These are phyloP conservation scores for Homalodisca vitripennis DNA, from an alignment of 1,140 invertebrate species.

Conservation along the genomic window DNA sequence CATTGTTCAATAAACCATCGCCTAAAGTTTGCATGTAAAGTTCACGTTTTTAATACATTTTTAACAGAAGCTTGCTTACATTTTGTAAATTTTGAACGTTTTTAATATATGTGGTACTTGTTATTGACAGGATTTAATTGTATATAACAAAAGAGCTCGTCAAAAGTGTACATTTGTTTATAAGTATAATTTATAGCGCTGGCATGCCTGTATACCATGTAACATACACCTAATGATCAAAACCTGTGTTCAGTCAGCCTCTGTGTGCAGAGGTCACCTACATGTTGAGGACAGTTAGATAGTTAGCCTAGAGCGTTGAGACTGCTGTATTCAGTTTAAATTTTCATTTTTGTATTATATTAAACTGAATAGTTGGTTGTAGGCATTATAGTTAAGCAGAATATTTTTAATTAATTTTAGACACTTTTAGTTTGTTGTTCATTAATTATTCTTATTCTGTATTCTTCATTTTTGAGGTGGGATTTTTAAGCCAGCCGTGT, in stretches of 20 bases:
- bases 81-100: constrained; percentile 13
- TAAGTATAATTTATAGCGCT: constrained; percentile 16
- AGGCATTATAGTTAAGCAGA: constrained; percentile 23
- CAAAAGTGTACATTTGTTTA: constrained; percentile 21
- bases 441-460: neutral
- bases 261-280: too few species aligned
- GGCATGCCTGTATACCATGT: constrained; percentile 25
- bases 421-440: constrained; percentile 17
- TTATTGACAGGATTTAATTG: constrained; percentile 4
- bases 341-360: constrained; percentile 19
- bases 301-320: neutral
- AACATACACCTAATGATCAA: constrained; percentile 30
- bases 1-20: neutral
- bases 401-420: constrained; percentile 16
- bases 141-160: constrained; percentile 19
- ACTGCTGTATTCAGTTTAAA: constrained; percentile 5
- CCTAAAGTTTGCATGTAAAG: neutral
- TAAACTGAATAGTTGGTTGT: constrained; percentile 23
- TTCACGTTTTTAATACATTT: neutral
- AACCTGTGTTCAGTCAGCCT: constrained; percentile 17
- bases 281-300: too few species aligned
- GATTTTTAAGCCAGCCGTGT: too few species aligned
- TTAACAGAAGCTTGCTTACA: neutral
- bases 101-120: constrained; percentile 10
- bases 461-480: constrained; percentile 15